These are phyloP conservation scores for Drosophila varians DNA, from an alignment of 1,140 invertebrate species.

Conservation along the genomic window DNA sequence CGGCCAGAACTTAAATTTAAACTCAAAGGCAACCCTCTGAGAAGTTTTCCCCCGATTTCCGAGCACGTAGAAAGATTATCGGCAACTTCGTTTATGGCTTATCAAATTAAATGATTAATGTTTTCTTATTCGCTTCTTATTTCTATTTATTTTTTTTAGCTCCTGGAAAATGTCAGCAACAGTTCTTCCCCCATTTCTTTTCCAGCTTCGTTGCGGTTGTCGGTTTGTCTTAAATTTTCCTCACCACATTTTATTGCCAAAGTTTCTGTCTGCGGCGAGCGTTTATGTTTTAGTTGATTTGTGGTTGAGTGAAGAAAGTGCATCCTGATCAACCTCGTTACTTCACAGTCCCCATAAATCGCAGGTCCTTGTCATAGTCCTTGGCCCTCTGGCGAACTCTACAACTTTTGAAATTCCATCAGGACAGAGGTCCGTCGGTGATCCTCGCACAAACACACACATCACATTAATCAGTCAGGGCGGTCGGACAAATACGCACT, in stretches of 20 bases:
- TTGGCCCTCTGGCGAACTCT: neutral
- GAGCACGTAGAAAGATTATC: constrained; percentile 67
- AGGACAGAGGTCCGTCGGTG: constrained; percentile 33
- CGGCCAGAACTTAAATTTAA: constrained; percentile 11
- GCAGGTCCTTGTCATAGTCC: too few relatives aligned
- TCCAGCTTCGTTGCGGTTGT: constrained; percentile 12
- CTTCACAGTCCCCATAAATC: too few relatives aligned
- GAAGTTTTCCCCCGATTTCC: neutral
- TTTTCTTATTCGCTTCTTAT: constrained; percentile 15
- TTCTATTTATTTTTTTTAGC: constrained; percentile 1
- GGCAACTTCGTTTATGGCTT: constrained; percentile 72
- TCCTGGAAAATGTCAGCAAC: constrained; percentile 68
- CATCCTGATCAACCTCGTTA: neutral
- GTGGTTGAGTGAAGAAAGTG: constrained; percentile 11
- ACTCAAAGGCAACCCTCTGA: neutral
- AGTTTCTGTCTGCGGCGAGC: constrained; percentile 57
- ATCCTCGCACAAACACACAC: constrained; percentile 51
- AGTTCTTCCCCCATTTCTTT: constrained; percentile 50
- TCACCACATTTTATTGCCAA: constrained; percentile 73
- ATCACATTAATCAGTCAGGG: constrained; percentile 70
- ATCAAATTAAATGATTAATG: constrained; percentile 82
- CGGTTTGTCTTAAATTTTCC: constrained; percentile 49
- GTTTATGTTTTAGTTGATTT: constrained; percentile 61
- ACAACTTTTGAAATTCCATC: constrained; percentile 38
- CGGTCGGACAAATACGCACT: constrained; percentile 39